These are phyloP conservation scores for Simalia tracyae DNA, from an alignment of 2,797 vertebrate genomes.

Conservation along the genomic window DNA sequence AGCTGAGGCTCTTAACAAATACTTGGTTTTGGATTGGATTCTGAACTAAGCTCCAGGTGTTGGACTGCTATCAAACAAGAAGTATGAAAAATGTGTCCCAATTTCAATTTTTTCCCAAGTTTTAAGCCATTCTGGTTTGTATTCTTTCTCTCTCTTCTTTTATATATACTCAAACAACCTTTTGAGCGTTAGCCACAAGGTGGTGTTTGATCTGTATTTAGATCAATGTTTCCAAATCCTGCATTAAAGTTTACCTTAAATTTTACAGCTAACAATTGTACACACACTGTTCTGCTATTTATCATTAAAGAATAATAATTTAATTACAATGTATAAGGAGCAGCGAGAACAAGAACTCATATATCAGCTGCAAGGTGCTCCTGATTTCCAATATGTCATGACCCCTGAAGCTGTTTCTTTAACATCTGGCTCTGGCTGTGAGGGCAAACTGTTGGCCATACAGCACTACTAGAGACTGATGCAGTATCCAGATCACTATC, in stretches of 20 bases:
- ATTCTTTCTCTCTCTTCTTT: background rate
- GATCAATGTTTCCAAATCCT: background rate
- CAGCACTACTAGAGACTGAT: background rate
- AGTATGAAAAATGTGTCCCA: background rate
- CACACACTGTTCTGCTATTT: background rate
- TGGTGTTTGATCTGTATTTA: background rate
- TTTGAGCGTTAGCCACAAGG: background rate
- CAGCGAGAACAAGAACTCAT: too few species aligned
- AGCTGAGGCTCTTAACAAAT: background rate
- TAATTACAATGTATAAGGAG: background rate
- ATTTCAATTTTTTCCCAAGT: background rate
- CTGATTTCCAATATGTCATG: background rate
- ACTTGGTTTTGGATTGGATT: background rate
- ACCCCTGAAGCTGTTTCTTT: background rate
- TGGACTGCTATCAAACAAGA: background rate
- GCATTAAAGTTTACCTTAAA: background rate
- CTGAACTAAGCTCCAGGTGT: background rate
- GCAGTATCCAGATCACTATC: background rate
- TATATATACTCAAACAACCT: background rate
- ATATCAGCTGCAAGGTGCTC: too few species aligned
- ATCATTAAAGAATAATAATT: background rate
- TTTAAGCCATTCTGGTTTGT: background rate
- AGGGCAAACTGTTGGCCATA: background rate
- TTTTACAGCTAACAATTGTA: background rate
- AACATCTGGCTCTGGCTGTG: background rate